Percentiles rank a stretch among this genome's conserved stretches.
These are phyloP conservation scores for Megaceryle maxima DNA, from an alignment of 2,113 vertebrate genomes.

Conservation along the genomic window DNA sequence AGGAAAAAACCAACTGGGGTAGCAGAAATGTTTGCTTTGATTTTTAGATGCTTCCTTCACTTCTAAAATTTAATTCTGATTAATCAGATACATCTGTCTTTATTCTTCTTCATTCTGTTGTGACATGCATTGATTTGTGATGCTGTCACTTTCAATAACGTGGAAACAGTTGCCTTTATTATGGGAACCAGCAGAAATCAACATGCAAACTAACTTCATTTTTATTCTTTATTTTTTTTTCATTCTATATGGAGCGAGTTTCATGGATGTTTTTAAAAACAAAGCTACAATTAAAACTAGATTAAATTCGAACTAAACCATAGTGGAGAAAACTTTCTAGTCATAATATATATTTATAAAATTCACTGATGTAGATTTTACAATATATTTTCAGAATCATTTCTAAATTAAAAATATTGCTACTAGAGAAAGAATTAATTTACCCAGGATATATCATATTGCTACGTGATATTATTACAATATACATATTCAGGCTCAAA, in stretches of 20 bases:
- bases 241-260: slow-evolving; percentile 24
- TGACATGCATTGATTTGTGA: slow-evolving; percentile 77
- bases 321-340: not conserved
- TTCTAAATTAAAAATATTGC: slow-evolving; percentile 15
- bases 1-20: not conserved
- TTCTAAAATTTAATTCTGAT: slow-evolving; percentile 79
- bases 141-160: slow-evolving; percentile 68
- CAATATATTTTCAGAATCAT: not conserved
- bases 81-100: slow-evolving; percentile 78
- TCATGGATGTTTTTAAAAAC: slow-evolving; percentile 28
- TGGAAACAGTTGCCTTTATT: slow-evolving; percentile 69
- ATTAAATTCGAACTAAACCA: slow-evolving; percentile 43
- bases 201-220: slow-evolving; percentile 52
- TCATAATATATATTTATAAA: not conserved
- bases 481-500: slow-evolving; percentile 4
- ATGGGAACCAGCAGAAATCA: slow-evolving; percentile 60
- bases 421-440: slow-evolving; percentile 27
- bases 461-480: not conserved
- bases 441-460: not conserved
- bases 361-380: not conserved
- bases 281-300: slow-evolving; percentile 54
- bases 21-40: slow-evolving; percentile 61
- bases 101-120: slow-evolving; percentile 75
- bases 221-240: slow-evolving; percentile 46
- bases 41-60: slow-evolving; percentile 61